Conservation (phyloP, 2,797 vertebrate species). For the Chiloscyllium punctatum region DNA sequence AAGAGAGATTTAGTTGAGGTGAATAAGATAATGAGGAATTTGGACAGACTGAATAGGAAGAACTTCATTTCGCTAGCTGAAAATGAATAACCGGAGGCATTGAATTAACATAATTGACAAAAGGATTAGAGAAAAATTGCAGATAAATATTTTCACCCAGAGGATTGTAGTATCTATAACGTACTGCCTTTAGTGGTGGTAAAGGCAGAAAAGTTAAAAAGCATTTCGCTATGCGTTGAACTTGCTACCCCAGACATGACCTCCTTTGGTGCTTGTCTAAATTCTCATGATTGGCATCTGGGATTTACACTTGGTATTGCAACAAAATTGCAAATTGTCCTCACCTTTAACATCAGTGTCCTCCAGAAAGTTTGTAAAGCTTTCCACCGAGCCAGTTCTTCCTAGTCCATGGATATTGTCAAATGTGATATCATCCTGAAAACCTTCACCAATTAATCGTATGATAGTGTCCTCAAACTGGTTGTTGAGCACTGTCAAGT, state of each 20-base stretch:
- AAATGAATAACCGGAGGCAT: neutral
- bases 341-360: constrained; percentile 53
- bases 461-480: constrained; percentile 61
- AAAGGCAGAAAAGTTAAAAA: neutral
- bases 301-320: neutral
- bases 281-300: neutral
- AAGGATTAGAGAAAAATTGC: neutral
- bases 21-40: too few relatives aligned
- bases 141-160: neutral
- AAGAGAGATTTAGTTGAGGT: too few relatives aligned
- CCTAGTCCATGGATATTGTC: constrained; percentile 57
- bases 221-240: neutral
- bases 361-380: constrained; percentile 30
- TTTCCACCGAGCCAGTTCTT: neutral
- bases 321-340: constrained; percentile 25
- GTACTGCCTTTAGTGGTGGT: neutral
- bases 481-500: constrained; percentile 63
- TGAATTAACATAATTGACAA: neutral
- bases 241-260: neutral
- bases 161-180: neutral
- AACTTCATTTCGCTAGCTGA: neutral
- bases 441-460: constrained; percentile 68
- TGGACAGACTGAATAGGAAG: too few relatives aligned
- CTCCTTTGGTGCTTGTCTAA: neutral
- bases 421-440: constrained; percentile 66